phyloP scores from a whole-genome alignment of 2,797 vertebrate species.

The Rhincodon typus region DNA sequence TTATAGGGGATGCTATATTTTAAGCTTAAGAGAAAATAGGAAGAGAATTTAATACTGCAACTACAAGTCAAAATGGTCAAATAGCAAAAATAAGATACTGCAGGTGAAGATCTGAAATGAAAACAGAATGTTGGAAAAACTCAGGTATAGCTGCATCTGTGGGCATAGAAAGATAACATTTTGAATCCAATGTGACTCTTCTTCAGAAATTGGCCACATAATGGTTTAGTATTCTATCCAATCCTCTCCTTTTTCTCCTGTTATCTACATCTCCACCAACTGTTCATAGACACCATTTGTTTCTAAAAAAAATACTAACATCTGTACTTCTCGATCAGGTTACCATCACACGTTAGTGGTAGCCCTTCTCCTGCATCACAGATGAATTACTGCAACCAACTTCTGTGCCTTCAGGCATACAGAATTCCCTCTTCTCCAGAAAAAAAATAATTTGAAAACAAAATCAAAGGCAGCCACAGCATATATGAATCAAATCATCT shows the following conservation, averaged over 20 bases:
- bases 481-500: slow-evolving; percentile 26
- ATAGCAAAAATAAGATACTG: background rate
- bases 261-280: background rate
- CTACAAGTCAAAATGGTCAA: background rate
- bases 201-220: background rate
- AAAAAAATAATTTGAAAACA: slow-evolving; percentile 31
- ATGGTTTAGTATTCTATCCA: background rate
- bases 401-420: background rate
- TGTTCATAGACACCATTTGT: background rate
- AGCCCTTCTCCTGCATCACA: background rate
- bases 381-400: slow-evolving; percentile 22
- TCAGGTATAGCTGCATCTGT: no score
- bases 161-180: no score
- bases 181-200: no score
- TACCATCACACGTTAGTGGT: background rate
- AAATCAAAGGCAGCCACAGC: slow-evolving; percentile 22
- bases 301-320: background rate
- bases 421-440: slow-evolving; percentile 11
- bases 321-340: background rate
- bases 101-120: no score
- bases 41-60: background rate
- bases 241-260: background rate
- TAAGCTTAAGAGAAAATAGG: background rate
- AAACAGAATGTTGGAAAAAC: no score
- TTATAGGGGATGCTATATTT: background rate